Evolutionary conservation across 2,888 invertebrate species (phyloP).

Genomic region (Eurois occulta): DNA sequence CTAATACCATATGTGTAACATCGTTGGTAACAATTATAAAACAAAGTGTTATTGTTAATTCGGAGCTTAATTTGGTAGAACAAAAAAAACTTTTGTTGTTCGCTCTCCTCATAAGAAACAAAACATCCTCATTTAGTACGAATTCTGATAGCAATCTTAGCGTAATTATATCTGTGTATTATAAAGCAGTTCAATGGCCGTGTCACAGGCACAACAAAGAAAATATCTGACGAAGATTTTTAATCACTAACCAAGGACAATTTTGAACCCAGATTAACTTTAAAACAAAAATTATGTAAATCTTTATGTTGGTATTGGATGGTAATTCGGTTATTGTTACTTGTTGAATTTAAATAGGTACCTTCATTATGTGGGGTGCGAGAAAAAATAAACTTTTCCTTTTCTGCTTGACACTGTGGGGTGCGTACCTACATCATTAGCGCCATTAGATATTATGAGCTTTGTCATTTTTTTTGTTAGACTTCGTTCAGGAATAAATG

Average conservation of each 20-base stretch:
- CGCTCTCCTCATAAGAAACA: conserved; percentile 72
- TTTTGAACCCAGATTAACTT: conserved; percentile 27
- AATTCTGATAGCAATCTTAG: conserved; percentile 80
- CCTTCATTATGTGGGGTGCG: background rate
- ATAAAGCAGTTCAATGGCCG: conserved; percentile 70
- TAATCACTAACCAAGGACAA: conserved; percentile 35
- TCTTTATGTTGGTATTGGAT: conserved; percentile 14
- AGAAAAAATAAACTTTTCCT: conserved; percentile 3
- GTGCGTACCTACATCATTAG: background rate
- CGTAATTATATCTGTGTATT: conserved; percentile 84
- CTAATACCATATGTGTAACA: conserved; percentile 49
- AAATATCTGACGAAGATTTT: conserved; percentile 37
- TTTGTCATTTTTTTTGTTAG: background rate
- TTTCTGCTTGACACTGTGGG: background rate
- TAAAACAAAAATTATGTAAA: conserved; percentile 28
- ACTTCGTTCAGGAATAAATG: background rate
- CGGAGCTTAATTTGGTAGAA: conserved; percentile 75
- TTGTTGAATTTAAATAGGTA: background rate
- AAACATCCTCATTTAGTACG: conserved; percentile 83
- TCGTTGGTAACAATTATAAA: conserved; percentile 67
- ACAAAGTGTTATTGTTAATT: conserved; percentile 74
- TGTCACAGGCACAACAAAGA: conserved; percentile 55
- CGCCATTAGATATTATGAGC: background rate
- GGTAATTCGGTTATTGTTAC: conserved; percentile 5
- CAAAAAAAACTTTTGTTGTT: conserved; percentile 73